Base-by-base conservation (phyloP, 2,888 invertebrate species). In the Athalia circularis region DNA sequence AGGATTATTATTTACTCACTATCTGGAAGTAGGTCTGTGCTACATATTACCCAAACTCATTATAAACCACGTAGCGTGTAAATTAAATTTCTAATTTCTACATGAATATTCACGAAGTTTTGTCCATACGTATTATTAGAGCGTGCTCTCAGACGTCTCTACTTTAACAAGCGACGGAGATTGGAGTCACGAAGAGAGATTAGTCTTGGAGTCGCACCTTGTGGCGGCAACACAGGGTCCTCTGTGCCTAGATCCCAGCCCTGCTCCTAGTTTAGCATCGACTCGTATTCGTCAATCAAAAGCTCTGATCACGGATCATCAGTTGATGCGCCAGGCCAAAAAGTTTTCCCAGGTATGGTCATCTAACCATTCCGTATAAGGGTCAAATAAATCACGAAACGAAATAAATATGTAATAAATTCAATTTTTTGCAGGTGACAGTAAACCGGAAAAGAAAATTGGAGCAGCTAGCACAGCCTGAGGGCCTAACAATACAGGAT, bases 401-500 rank as follows among this genome's bases (percentile, higher is more conserved):
- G 29, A 29, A 29, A 29, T 29, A 29, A 29, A 29, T 29, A 2
- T 29, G 29, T 70, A 15, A 47, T 7, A 70, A 75, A n/a, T 48
- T n/a, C 50, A 59, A 79, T 50, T 77, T 77, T n/a, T 76, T 87
- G 86, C 6, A 95, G 93, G 93, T 94, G 80, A 94, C 96, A 59
- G 94, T 96, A 43, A 97, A 97, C 91, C 93, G 97, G 61, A 97
- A 97, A 90, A 93, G 97, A 89, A 97, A 97, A 93, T 92, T 96
- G 87, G 96, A 96, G 87, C 95, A 96, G 88, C 94, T 95, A 84
- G 94, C 96, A 15, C 95, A 96, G 87, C 94, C 95, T 78, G 95
- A 95, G 83, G 96, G 96, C 75, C 91, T 96, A 86, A 95, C 95
- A 88, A 92, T 97, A 84, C 93, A 94, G 87, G 95, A 95, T 87